Evolutionary conservation across 1,140 invertebrate species (phyloP).

Genomic region (Coenobita brevimanus): DNA sequence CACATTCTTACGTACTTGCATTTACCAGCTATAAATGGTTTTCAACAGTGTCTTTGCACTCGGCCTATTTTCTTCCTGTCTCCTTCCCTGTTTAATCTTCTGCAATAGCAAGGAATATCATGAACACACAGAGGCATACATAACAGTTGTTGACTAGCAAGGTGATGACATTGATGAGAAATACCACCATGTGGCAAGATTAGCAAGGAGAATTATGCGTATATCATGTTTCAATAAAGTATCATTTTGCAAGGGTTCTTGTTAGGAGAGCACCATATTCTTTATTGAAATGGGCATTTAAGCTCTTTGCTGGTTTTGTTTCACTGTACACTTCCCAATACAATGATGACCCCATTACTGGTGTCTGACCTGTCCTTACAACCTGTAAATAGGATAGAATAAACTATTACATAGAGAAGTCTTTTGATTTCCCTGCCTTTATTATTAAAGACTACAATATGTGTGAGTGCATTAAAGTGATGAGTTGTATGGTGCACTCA

Average conservation of each 20-base stretch:
- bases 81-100: conserved; percentile 37
- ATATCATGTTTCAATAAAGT: conserved; percentile 46
- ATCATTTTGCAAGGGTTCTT: conserved; percentile 36
- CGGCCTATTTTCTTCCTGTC: conserved; percentile 26
- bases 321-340: conserved; percentile 61
- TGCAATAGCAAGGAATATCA: conserved; percentile 45
- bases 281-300: conserved; percentile 47
- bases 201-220: conserved; percentile 34
- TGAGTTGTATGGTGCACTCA: no score
- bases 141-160: conserved; percentile 31
- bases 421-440: no score
- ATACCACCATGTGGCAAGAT: conserved; percentile 33
- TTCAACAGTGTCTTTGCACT: conserved; percentile 15
- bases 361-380: conserved; percentile 65
- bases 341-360: conserved; percentile 61
- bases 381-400: conserved; percentile 63
- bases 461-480: no score
- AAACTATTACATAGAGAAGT: conserved; percentile 54
- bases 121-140: conserved; percentile 35
- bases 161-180: conserved; percentile 55
- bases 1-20: conserved; percentile 42
- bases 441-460: no score
- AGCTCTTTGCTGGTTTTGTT: conserved; percentile 42
- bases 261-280: conserved; percentile 25
- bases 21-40: conserved; percentile 3